phyloP scores from a whole-genome alignment of 2,113 vertebrate species.

The Eidolon helvum region DNA sequence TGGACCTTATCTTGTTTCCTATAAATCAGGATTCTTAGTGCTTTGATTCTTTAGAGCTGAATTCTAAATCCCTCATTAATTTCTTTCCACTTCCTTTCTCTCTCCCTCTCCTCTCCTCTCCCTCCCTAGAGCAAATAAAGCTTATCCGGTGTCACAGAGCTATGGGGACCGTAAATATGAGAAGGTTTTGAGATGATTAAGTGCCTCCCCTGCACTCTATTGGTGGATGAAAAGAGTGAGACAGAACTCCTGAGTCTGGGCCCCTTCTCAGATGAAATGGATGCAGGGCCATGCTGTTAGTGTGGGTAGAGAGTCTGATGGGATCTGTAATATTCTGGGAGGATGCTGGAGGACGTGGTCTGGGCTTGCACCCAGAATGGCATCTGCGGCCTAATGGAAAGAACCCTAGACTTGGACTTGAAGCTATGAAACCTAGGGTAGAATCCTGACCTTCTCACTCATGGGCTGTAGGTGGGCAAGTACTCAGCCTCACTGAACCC shows the following conservation, averaged over 20 bases:
- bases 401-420: not conserved
- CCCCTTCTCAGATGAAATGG: not conserved
- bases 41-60: not conserved
- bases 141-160: not conserved
- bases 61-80: not conserved
- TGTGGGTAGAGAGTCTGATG: not conserved
- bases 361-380: too few species aligned
- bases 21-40: not conserved
- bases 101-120: not conserved
- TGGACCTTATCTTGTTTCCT: not conserved
- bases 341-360: not conserved
- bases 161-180: not conserved
- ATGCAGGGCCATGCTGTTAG: rapidly evolving
- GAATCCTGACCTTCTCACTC: not conserved
- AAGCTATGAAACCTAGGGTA: not conserved
- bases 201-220: not conserved
- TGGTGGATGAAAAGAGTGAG: not conserved
- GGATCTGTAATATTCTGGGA: not conserved
- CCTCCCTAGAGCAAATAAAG: not conserved
- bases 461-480: not conserved
- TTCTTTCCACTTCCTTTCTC: not conserved
- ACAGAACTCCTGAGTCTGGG: not conserved
- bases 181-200: not conserved
- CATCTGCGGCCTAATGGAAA: not conserved
- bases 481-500: not conserved